Evolutionary conservation across 2,888 invertebrate species (phyloP).

Genomic region (Gisinianus flammeolus): DNA sequence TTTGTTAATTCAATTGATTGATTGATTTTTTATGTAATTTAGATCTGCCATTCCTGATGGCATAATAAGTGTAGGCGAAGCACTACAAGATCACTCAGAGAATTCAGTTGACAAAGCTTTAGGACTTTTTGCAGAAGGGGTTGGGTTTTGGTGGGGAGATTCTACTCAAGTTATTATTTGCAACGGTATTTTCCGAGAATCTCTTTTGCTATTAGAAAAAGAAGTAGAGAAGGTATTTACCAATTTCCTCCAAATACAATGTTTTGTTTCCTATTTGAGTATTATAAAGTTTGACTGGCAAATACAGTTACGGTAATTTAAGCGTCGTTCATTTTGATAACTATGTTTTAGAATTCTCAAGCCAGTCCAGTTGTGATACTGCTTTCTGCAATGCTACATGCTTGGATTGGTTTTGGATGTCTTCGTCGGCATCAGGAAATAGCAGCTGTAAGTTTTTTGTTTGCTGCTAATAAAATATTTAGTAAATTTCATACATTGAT

Average conservation of each 20-base stretch:
- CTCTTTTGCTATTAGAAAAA: not conserved
- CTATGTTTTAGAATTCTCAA: slow-evolving; percentile 11
- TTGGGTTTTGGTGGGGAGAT: slow-evolving; percentile 39
- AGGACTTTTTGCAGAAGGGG: slow-evolving; percentile 29
- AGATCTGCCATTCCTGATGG: slow-evolving; percentile 34
- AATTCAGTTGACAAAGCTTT: slow-evolving; percentile 1
- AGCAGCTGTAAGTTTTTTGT: slow-evolving; percentile 14
- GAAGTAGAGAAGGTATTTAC: not conserved
- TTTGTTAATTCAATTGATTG: too few species aligned
- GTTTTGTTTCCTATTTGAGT: not conserved
- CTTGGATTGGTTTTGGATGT: slow-evolving; percentile 16
- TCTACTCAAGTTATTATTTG: slow-evolving; percentile 15
- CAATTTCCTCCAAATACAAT: not conserved
- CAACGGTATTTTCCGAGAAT: slow-evolving; percentile 4
- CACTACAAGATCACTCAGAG: not conserved
- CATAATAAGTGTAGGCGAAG: slow-evolving; percentile 28
- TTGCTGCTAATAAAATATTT: not conserved
- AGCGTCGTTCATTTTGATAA: not conserved
- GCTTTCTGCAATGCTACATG: not conserved
- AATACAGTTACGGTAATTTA: too few species aligned
- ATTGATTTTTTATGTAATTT: too few species aligned
- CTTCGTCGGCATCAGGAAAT: slow-evolving; percentile 22
- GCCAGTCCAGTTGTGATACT: slow-evolving; percentile 2
- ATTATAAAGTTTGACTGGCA: not conserved
- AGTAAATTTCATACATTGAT: not conserved